Percentiles rank a stretch among this genome's conserved stretches.
phyloP scores from a whole-genome alignment of 1,140 invertebrate species.

The Penaeus vannamei region DNA sequence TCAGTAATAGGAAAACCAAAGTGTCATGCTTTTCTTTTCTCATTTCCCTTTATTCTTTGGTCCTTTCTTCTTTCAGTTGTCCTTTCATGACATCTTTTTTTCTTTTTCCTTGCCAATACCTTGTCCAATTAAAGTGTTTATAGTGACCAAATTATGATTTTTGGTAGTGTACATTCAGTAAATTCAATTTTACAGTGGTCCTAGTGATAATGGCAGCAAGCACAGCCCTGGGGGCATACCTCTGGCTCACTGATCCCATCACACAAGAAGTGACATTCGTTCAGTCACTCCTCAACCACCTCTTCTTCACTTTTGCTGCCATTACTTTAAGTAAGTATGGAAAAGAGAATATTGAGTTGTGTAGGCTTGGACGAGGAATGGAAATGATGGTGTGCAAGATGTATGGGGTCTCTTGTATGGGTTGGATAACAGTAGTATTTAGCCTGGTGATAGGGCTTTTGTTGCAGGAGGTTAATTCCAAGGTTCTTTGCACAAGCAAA shows the following conservation, averaged over 20 bases:
- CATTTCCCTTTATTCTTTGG: too few species aligned
- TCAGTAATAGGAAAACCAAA: neutral
- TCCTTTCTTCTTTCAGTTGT: too few species aligned
- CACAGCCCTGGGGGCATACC: slow-evolving; percentile 92
- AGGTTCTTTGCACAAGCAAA: too few species aligned
- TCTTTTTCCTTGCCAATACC: too few species aligned
- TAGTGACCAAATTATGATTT: slow-evolving; percentile 69
- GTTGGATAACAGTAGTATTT: too few species aligned
- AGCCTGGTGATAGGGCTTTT: too few species aligned
- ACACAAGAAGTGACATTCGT: slow-evolving; percentile 89
- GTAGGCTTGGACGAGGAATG: too few species aligned
- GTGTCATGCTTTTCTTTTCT: neutral
- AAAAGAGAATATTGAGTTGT: too few species aligned
- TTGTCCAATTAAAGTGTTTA: neutral
- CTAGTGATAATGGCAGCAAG: slow-evolving; percentile 87
- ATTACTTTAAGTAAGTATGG: slow-evolving; percentile 80
- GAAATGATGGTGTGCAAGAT: too few species aligned
- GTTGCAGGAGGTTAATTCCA: too few species aligned
- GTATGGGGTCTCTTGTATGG: too few species aligned
- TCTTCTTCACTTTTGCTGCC: slow-evolving; percentile 95
- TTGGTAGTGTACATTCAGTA: slow-evolving; percentile 8
- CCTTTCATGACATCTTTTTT: too few species aligned
- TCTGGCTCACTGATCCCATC: slow-evolving; percentile 93
- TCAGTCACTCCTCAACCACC: slow-evolving; percentile 94
- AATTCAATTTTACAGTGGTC: slow-evolving; percentile 80